Conservation (phyloP, 2,113 vertebrate genomes). For the Phylloscopus trochiloides region DNA sequence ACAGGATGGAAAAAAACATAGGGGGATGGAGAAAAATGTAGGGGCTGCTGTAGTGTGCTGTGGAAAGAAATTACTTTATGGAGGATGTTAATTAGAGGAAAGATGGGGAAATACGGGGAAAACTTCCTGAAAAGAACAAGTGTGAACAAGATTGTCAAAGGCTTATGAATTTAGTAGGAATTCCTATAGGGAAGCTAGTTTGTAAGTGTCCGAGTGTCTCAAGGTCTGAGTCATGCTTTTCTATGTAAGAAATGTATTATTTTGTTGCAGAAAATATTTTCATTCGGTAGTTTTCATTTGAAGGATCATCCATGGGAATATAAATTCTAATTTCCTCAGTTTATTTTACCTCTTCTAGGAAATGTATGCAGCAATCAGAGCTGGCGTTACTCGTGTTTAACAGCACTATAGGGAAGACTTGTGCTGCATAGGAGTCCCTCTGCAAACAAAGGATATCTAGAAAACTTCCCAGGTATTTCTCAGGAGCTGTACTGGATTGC, state of each 20-base stretch:
- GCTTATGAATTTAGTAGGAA: not conserved
- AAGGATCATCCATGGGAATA: fast-evolving
- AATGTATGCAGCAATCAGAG: not conserved
- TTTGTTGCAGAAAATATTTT: not conserved
- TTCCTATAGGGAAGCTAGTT: not conserved
- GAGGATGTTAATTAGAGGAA: not conserved
- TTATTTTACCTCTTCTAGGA: not conserved
- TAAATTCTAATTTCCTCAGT: not conserved
- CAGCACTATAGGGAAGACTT: not conserved
- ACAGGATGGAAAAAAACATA: not conserved
- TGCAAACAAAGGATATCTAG: not conserved
- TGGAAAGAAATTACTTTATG: not conserved
- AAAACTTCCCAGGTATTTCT: not conserved
- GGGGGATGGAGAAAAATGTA: not conserved
- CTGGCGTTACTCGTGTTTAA: not conserved
- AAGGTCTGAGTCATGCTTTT: not conserved
- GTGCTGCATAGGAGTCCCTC: not conserved
- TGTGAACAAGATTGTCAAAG: not conserved
- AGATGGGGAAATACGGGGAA: not conserved
- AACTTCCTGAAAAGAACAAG: conserved; percentile 1
- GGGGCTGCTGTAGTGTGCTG: not conserved
- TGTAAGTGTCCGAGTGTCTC: not conserved
- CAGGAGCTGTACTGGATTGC: not conserved
- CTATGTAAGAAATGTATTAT: not conserved
- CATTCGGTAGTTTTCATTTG: not conserved